phyloP scores from a whole-genome alignment of 2,888 invertebrate species.

The Willowsia nigromaculata region DNA sequence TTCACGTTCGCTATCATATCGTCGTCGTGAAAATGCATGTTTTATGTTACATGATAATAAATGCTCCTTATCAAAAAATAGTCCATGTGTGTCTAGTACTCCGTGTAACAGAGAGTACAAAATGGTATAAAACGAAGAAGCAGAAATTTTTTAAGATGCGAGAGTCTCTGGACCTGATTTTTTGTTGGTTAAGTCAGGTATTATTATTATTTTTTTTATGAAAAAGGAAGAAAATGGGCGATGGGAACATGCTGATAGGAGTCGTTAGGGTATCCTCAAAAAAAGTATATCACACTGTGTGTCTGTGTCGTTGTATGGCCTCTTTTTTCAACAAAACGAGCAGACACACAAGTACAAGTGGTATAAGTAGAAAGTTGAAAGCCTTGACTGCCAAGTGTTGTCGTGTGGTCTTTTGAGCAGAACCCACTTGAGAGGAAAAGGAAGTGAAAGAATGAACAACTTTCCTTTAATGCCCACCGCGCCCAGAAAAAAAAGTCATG shows the following conservation, averaged over 20 bases:
- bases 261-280: slow-evolving; percentile 55
- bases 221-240: slow-evolving; percentile 27
- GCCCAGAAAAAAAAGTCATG: slow-evolving; percentile 65
- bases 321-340: slow-evolving; percentile 34
- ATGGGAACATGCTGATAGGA: slow-evolving; percentile 52
- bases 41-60: neutral
- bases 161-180: neutral
- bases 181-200: slow-evolving; percentile 41
- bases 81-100: neutral
- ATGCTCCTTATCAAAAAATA: neutral
- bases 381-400: slow-evolving; percentile 68
- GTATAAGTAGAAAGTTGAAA: slow-evolving; percentile 66
- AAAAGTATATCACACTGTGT: slow-evolving; percentile 12
- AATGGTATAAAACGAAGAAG: neutral
- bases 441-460: slow-evolving; percentile 74
- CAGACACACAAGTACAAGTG: slow-evolving; percentile 8
- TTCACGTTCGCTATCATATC: neutral
- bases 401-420: slow-evolving; percentile 73
- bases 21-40: slow-evolving; percentile 4
- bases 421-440: slow-evolving; percentile 74
- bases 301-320: neutral
- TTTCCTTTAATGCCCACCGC: slow-evolving; percentile 75
- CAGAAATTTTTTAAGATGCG: neutral
- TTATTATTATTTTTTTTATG: slow-evolving; percentile 34
- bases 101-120: neutral